phyloP scores from a whole-genome alignment of 2,797 vertebrate genomes.

The Esox lucius region DNA sequence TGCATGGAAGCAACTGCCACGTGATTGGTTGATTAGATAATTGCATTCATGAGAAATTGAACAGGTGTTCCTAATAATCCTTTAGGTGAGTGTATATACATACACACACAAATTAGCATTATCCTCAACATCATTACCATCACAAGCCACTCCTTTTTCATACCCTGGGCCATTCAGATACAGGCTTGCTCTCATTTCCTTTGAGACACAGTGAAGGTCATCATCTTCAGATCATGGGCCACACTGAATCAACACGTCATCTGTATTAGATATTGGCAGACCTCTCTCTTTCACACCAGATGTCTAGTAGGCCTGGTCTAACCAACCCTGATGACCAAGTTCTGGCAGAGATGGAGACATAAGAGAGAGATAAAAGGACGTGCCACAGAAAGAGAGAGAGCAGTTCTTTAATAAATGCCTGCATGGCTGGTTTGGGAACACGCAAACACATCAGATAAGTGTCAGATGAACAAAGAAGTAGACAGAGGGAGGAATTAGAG shows the following conservation, averaged over 20 bases:
- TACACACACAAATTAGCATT: too few species aligned
- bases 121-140: background rate
- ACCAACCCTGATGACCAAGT: constrained; percentile 6
- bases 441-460: constrained; percentile 56
- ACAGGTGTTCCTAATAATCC: too few species aligned
- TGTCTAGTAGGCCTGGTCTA: constrained; percentile 29
- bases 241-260: constrained; percentile 12
- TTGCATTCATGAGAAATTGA: too few species aligned
- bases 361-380: constrained; percentile 13
- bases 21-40: too few species aligned
- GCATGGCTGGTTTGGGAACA: constrained; percentile 61
- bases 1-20: too few species aligned
- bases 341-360: constrained; percentile 10
- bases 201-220: background rate
- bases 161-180: background rate
- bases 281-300: constrained; percentile 43
- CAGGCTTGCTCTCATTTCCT: constrained; percentile 8
- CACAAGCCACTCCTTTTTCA: background rate
- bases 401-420: constrained; percentile 72
- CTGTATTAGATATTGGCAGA: background rate
- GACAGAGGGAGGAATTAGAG: constrained; percentile 38
- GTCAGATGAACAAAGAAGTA: background rate
- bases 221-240: constrained; percentile 10
- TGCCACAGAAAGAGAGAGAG: constrained; percentile 44
- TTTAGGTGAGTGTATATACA: too few species aligned